Percentiles rank a stretch among this genome's conserved stretches.
Evolutionary conservation across 2,888 invertebrate species (phyloP).

Genomic region (Lithophane socia): DNA sequence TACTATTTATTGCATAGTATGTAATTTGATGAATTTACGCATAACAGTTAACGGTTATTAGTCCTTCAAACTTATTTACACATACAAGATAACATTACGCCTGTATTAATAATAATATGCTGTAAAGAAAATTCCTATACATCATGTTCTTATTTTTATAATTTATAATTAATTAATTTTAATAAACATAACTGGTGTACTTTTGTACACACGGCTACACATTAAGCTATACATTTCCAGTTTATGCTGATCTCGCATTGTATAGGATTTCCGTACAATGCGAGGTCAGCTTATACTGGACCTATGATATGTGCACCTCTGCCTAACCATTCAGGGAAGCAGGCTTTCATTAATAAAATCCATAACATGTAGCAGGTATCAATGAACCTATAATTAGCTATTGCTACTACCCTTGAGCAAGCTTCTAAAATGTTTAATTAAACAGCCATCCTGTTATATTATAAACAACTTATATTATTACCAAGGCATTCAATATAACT

Average conservation of each 20-base stretch:
- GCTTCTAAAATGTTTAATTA: conserved; percentile 46
- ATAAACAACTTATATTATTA: conserved; percentile 41
- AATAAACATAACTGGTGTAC: too few relatives aligned
- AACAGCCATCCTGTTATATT: conserved; percentile 42
- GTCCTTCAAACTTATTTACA: not conserved
- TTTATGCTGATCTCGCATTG: too few relatives aligned
- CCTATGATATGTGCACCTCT: too few relatives aligned
- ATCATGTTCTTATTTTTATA: too few relatives aligned
- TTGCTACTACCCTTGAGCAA: conserved; percentile 16
- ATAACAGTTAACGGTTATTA: conserved; percentile 15
- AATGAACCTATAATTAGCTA: conserved; percentile 41
- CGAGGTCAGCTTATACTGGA: too few relatives aligned
- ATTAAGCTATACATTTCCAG: too few relatives aligned
- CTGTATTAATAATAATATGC: too few relatives aligned
- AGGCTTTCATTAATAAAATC: conserved; percentile 29
- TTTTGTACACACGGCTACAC: too few relatives aligned
- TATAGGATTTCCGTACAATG: too few relatives aligned
- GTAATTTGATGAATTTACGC: not conserved
- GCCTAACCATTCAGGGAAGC: not conserved
- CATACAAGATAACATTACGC: not conserved
- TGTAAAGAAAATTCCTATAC: too few relatives aligned
- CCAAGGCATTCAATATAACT: conserved; percentile 6
- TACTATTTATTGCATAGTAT: not conserved
- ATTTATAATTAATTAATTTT: too few relatives aligned
- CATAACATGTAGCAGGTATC: conserved; percentile 21